Evolutionary conservation across 2,888 invertebrate species (phyloP).

Genomic region (Cephonodes hylas): DNA sequence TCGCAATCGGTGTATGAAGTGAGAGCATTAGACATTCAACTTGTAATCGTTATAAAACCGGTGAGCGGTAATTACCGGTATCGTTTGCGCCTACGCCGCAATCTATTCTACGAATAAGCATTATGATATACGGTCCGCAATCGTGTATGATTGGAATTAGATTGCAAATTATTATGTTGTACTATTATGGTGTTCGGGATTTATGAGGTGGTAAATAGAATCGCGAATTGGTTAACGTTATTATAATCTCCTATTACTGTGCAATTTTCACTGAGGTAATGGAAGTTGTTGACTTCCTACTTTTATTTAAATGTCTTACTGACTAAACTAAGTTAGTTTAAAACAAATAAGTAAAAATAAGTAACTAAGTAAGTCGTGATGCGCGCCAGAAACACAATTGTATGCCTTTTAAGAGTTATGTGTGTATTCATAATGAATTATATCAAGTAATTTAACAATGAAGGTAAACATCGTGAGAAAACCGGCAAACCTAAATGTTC

Average conservation of each 20-base stretch:
- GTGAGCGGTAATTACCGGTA: slow-evolving; percentile 11
- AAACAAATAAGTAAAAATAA: too few relatives aligned
- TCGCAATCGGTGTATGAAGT: slow-evolving; percentile 14
- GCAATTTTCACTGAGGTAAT: background rate
- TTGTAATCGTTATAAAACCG: slow-evolving; percentile 9
- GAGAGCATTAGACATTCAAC: slow-evolving; percentile 13
- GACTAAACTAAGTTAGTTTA: too few relatives aligned
- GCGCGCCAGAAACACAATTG: too few relatives aligned
- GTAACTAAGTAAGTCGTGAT: too few relatives aligned
- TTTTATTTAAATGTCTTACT: background rate
- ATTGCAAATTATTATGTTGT: background rate
- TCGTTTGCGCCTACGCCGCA: slow-evolving; percentile 6
- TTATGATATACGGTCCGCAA: background rate
- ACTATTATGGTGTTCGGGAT: background rate
- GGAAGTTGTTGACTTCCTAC: background rate
- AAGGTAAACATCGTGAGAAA: too few relatives aligned
- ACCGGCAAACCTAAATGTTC: too few relatives aligned
- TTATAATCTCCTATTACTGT: background rate
- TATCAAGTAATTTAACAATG: too few relatives aligned
- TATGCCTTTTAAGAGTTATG: too few relatives aligned
- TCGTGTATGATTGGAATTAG: background rate
- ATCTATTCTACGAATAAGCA: background rate
- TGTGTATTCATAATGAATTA: too few relatives aligned
- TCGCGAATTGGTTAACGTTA: background rate
- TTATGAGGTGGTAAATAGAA: background rate